phyloP scores from a whole-genome alignment of 2,113 vertebrate genomes.

The Megaleporinus macrocephalus region DNA sequence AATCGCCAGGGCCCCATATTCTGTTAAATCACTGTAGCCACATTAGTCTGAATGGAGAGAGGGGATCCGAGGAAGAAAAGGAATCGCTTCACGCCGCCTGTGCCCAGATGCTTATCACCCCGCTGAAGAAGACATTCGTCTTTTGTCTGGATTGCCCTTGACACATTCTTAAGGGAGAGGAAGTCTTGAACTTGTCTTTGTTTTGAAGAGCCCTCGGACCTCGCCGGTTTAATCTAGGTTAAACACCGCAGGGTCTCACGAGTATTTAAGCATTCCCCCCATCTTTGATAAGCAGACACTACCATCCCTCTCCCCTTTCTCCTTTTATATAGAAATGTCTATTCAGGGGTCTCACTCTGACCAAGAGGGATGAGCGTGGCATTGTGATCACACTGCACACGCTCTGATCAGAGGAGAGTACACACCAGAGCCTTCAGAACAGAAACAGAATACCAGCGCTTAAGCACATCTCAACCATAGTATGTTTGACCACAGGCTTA shows the following conservation, averaged over 20 bases:
- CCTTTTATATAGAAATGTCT: conserved; percentile 49
- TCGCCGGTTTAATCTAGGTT: conserved; percentile 81
- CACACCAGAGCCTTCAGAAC: conserved; percentile 24
- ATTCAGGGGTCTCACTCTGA: conserved; percentile 43
- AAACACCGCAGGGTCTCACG: conserved; percentile 79
- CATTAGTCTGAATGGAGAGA: conserved; percentile 81
- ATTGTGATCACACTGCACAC: conserved; percentile 40
- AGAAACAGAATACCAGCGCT: neutral
- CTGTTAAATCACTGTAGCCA: conserved; percentile 76
- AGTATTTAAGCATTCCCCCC: conserved; percentile 75
- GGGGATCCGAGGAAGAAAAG: conserved; percentile 75
- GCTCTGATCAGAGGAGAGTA: conserved; percentile 44
- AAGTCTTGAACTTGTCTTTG: conserved; percentile 81
- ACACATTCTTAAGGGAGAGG: conserved; percentile 81
- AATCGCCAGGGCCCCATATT: conserved; percentile 78
- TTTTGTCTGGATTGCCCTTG: conserved; percentile 89
- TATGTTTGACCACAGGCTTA: neutral
- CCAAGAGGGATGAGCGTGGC: conserved; percentile 29
- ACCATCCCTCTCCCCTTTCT: conserved; percentile 13
- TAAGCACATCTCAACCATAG: neutral
- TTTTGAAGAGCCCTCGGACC: conserved; percentile 82
- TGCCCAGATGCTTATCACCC: conserved; percentile 85
- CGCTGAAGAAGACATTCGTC: conserved; percentile 86
- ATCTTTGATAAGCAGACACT: conserved; percentile 56
- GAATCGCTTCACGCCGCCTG: conserved; percentile 78